These are phyloP conservation scores for Clarias platycephalus DNA, from an alignment of 2,797 vertebrate species.

Conservation along the genomic window DNA sequence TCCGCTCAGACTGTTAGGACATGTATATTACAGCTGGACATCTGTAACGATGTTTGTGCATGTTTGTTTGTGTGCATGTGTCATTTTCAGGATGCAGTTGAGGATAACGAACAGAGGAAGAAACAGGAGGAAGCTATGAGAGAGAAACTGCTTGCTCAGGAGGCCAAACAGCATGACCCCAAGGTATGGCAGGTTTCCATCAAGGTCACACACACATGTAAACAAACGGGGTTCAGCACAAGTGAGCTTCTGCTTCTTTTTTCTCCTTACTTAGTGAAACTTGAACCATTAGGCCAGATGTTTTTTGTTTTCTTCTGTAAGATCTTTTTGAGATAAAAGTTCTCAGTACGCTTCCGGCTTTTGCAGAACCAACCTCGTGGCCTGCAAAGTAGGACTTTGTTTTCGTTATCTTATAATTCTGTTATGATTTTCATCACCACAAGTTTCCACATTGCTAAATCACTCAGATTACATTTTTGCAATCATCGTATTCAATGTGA, in stretches of 20 bases:
- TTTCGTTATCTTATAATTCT: background rate
- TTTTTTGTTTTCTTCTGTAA: background rate
- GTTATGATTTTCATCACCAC: background rate
- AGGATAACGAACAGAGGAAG: slow-evolving; percentile 87
- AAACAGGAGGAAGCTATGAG: slow-evolving; percentile 93
- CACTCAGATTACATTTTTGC: background rate
- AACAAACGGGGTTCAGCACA: background rate
- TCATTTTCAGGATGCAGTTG: slow-evolving; percentile 84
- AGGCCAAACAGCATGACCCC: slow-evolving; percentile 85
- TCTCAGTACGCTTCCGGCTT: background rate
- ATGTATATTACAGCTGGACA: background rate
- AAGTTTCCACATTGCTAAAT: background rate
- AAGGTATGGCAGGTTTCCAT: slow-evolving; percentile 68
- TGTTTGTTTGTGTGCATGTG: slow-evolving; percentile 42
- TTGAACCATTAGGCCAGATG: background rate
- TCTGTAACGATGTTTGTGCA: background rate
- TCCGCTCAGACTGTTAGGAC: background rate
- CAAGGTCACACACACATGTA: background rate
- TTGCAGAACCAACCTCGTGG: background rate
- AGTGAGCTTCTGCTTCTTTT: background rate
- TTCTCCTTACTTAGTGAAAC: background rate
- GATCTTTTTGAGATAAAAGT: background rate
- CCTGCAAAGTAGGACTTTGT: background rate
- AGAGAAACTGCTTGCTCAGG: slow-evolving; percentile 92
- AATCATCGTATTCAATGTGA: background rate